Percentiles rank a stretch among this genome's conserved stretches.
Evolutionary conservation across 1,140 invertebrate genomes (phyloP).

Genomic region (Drosophila punjabiensis): DNA sequence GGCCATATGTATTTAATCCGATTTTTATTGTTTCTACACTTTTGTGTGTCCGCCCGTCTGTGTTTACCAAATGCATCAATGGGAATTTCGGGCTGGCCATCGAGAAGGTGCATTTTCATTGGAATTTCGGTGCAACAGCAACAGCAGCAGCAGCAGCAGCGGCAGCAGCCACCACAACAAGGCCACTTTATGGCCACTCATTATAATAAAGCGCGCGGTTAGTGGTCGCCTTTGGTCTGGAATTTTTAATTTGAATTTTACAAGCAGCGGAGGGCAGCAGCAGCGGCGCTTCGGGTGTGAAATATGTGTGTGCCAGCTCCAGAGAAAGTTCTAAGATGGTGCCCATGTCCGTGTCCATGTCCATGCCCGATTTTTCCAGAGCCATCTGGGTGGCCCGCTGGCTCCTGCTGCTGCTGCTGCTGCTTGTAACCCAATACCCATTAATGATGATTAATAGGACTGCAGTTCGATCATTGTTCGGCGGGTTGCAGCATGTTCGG

Average conservation of each 20-base stretch:
- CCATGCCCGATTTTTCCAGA: slow-evolving; percentile 13
- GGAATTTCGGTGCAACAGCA: slow-evolving; percentile 63
- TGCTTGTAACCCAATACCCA: slow-evolving; percentile 66
- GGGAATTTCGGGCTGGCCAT: slow-evolving; percentile 48
- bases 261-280: slow-evolving; percentile 30
- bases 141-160: slow-evolving; percentile 23
- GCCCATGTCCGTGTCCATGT: slow-evolving; percentile 15
- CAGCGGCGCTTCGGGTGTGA: slow-evolving; percentile 73
- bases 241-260: slow-evolving; percentile 82
- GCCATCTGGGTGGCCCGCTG: slow-evolving; percentile 25
- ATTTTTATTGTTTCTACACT: slow-evolving; percentile 84
- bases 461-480: slow-evolving; percentile 34
- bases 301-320: slow-evolving; percentile 39
- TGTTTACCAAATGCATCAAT: slow-evolving; percentile 71
- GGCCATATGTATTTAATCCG: slow-evolving; percentile 78
- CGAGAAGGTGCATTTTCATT: slow-evolving; percentile 76
- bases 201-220: slow-evolving; percentile 84
- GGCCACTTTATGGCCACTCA: slow-evolving; percentile 80
- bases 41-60: slow-evolving; percentile 42
- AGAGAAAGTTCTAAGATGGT: slow-evolving; percentile 71
- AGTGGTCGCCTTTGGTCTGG: slow-evolving; percentile 71
- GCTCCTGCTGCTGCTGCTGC: neutral
- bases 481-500: slow-evolving; percentile 77
- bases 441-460: slow-evolving; percentile 78
- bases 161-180: slow-evolving; percentile 53